Base-by-base conservation (phyloP, 2,888 invertebrate genomes). In the Chironomus tentans region DNA sequence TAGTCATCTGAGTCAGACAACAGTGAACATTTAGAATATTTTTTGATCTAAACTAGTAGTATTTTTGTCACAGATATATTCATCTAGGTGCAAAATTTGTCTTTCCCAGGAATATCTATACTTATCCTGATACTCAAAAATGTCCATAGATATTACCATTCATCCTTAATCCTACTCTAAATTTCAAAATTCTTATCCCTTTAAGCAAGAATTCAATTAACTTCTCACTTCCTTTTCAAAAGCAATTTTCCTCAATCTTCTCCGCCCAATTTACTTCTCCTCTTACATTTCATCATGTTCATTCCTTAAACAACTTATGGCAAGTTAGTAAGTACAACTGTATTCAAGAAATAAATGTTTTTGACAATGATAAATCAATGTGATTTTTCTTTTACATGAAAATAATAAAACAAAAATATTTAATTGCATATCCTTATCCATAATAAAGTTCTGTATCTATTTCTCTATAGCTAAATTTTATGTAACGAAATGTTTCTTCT, bases 361-460 rank as follows among this genome's bases (percentile, higher is more conserved):
- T n/a, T 73, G 72, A 73, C 72, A 73, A 73, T 73, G 72, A 73
- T 73, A 62, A 73, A 73, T 73, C 72, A 73, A 73, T 73, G 72
- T 73, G 46, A 62, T 73, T 38, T 71, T 73, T 61, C 18, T 73
- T 12, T 56, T 18, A 56, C 18, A 15, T 56, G 10, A 38, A 38
- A 38, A 56, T 56, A 56, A 38, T 38, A 10, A 38, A 15, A 18
- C 15, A 56, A 5, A 56, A 15, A 61, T 24, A 71, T 22, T 21
- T 62, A 62, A 56, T 56, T 62, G 62, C 21, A 65, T 65, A 65
- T 18, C n/a, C 18, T 15, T 56, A 65, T 12, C 21, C 24, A 21
- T 24, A 22, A 18, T 62, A 18, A 21, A 5, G 13, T 13, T 65
- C 4, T 21, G n/a, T 65, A 65, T 65, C 21, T 65, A 65, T 38